phyloP scores from a whole-genome alignment of 2,888 invertebrate species.

The Smittia sp. region DNA sequence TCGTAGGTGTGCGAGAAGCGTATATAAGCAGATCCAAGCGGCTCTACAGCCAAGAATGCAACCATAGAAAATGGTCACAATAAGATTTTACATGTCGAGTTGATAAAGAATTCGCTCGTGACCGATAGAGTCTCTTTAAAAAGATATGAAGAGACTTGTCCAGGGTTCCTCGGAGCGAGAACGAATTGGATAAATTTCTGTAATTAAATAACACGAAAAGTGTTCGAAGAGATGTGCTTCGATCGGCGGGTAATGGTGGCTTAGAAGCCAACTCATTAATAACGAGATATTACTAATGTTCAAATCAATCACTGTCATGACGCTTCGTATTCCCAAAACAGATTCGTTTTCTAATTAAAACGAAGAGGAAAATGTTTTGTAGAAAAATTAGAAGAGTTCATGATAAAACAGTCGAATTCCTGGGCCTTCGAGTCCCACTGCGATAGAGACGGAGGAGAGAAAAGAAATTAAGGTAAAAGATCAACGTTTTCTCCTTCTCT shows the following conservation, averaged over 20 bases:
- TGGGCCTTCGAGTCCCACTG: not conserved
- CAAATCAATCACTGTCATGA: constrained; percentile 18
- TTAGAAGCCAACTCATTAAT: not conserved
- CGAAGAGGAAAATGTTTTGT: not conserved
- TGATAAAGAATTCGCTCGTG: not conserved
- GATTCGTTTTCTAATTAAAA: constrained; percentile 19
- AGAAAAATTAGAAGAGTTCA: no score
- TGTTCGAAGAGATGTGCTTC: not conserved
- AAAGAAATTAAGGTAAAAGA: constrained; percentile 19
- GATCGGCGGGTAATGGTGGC: not conserved
- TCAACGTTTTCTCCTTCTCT: constrained; percentile 11
- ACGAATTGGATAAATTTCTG: no score
- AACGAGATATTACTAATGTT: not conserved
- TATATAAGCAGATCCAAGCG: no score
- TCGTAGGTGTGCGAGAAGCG: not conserved
- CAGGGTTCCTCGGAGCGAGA: not conserved
- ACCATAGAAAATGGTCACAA: not conserved
- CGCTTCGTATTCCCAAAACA: not conserved
- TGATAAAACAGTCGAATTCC: not conserved
- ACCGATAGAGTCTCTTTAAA: not conserved
- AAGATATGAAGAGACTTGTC: not conserved
- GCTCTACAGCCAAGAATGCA: not conserved
- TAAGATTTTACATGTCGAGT: no score
- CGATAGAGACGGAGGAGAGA: not conserved
- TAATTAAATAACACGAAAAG: not conserved